phyloP scores from a whole-genome alignment of 2,797 vertebrate genomes.

The Scomberomorus guttatus region DNA sequence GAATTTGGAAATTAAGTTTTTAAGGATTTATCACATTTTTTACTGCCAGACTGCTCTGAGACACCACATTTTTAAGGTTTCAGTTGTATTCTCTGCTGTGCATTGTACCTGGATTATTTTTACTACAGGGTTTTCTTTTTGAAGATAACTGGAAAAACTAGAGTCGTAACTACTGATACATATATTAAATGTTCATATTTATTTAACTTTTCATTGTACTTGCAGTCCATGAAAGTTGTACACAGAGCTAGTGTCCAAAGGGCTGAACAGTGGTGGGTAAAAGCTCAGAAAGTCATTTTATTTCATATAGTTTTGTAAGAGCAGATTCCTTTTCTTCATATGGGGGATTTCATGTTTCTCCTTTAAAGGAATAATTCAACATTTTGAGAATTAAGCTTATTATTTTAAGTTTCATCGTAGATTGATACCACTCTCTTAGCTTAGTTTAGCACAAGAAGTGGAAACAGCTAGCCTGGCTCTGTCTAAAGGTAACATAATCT shows the following conservation, averaged over 20 bases:
- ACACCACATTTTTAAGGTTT: not conserved
- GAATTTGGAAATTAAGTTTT: not conserved
- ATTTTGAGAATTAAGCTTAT: not conserved
- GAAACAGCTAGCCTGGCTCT: not conserved
- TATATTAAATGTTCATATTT: slow-evolving; percentile 2
- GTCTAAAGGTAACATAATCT: not conserved
- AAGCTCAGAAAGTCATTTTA: not conserved
- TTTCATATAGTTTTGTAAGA: not conserved
- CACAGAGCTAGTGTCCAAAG: not conserved
- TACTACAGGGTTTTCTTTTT: not conserved
- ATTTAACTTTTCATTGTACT: too few species aligned
- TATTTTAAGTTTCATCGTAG: not conserved
- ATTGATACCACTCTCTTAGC: not conserved
- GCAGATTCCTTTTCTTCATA: not conserved
- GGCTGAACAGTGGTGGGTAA: not conserved
- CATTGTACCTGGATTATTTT: not conserved
- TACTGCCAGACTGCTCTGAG: not conserved
- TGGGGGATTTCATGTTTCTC: not conserved
- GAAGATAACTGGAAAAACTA: not conserved
- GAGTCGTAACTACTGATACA: not conserved
- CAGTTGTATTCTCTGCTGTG: not conserved
- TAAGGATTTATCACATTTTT: not conserved
- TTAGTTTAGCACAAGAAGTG: not conserved
- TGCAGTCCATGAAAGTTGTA: not conserved
- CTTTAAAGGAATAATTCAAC: not conserved